These are phyloP conservation scores for Manduca sexta DNA, from an alignment of 1,140 invertebrate genomes.

Conservation along the genomic window DNA sequence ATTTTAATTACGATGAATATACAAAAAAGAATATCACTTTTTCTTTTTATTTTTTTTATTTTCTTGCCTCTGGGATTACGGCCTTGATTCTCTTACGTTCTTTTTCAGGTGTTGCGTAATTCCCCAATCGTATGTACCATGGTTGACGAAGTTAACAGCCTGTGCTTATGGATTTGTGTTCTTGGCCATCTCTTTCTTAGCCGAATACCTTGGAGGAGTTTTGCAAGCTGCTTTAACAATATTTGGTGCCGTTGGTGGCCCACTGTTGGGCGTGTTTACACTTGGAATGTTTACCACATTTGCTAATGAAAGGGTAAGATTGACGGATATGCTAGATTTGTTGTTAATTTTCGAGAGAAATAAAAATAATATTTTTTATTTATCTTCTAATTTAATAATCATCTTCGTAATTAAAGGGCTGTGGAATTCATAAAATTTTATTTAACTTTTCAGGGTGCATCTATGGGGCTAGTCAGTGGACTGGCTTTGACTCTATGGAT, in stretches of 20 bases:
- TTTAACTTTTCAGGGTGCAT: slow-evolving; percentile 75
- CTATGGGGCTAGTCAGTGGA: slow-evolving; percentile 78
- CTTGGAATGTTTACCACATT: slow-evolving; percentile 92
- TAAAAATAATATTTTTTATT: too few species aligned
- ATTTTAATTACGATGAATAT: not conserved
- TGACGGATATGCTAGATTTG: too few species aligned
- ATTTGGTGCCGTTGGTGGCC: slow-evolving; percentile 91
- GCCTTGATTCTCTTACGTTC: not conserved
- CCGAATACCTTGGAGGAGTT: slow-evolving; percentile 85
- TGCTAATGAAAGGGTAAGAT: slow-evolving; percentile 82
- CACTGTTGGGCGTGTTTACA: slow-evolving; percentile 88
- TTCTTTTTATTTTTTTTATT: not conserved
- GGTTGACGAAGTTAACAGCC: slow-evolving; percentile 61
- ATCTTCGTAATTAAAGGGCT: too few species aligned
- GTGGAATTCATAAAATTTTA: too few species aligned
- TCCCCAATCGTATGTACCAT: slow-evolving; percentile 34
- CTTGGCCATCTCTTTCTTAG: slow-evolving; percentile 81
- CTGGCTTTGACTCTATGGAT: slow-evolving; percentile 86
- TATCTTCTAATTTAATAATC: too few species aligned
- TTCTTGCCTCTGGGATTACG: not conserved
- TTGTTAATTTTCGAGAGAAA: too few species aligned
- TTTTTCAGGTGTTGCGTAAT: slow-evolving; percentile 47
- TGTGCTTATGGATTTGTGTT: slow-evolving; percentile 70
- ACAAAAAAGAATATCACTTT: not conserved
- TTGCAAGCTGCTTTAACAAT: slow-evolving; percentile 89